Evolutionary conservation across 1,140 invertebrate genomes (phyloP).

Genomic region (Drosophila nigrodunni): DNA sequence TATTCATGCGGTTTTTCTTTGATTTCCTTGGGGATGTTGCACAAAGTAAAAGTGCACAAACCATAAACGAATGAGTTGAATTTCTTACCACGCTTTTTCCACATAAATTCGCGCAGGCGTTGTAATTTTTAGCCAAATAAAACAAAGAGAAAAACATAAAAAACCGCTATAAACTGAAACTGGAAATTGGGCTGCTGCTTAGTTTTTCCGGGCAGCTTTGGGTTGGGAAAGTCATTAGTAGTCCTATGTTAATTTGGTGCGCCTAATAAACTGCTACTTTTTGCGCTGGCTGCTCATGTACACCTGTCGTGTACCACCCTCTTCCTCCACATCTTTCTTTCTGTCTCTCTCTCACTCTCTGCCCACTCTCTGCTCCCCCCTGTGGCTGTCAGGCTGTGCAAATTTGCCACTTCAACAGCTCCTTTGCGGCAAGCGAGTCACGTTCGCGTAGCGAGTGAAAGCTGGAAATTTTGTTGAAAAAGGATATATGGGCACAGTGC

Average conservation of each 20-base stretch:
- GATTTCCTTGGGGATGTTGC: conserved; percentile 70
- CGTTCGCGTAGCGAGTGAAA: conserved; percentile 78
- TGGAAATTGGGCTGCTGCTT: no score
- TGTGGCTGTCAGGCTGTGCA: conserved; percentile 55
- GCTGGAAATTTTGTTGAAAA: conserved; percentile 80
- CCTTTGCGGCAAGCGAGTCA: conserved; percentile 78
- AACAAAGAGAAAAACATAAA: no score
- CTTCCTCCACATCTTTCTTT: not conserved
- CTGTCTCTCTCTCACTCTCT: not conserved
- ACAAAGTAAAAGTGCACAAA: conserved; percentile 33
- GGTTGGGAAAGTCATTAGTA: conserved; percentile 65
- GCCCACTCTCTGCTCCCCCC: not conserved
- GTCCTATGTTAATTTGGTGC: conserved; percentile 79
- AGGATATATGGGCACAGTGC: conserved; percentile 79
- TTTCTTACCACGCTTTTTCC: conserved; percentile 52
- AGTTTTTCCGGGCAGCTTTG: not conserved
- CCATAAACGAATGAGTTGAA: not conserved
- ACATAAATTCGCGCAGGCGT: conserved; percentile 77
- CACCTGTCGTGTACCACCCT: conserved; percentile 12
- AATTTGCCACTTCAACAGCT: conserved; percentile 85
- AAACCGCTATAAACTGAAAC: not conserved
- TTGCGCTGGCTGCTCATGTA: conserved; percentile 11
- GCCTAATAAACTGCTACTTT: conserved; percentile 83
- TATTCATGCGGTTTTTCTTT: conserved; percentile 66
- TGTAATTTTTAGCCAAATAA: conserved; percentile 49